Percentiles rank a stretch among this genome's conserved stretches.
Conservation (phyloP, 2,113 vertebrate genomes). For the Vulpes ferrilata region DNA sequence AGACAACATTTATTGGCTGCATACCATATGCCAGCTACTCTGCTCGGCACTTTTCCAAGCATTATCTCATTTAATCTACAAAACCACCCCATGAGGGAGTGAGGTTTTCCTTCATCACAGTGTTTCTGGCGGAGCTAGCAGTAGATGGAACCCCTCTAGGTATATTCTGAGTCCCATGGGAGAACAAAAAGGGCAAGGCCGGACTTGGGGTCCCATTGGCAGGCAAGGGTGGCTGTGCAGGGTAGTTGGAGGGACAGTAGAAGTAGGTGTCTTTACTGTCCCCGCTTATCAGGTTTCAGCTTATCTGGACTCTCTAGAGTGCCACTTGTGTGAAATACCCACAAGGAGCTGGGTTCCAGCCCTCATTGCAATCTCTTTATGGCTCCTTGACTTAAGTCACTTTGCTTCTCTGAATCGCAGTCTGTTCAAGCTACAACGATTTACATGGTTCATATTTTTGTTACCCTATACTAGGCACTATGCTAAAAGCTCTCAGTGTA, state of each 20-base stretch:
- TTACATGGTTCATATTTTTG: not conserved
- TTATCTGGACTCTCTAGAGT: not conserved
- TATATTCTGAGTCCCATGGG: not conserved
- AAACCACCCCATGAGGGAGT: not conserved
- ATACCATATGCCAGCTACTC: not conserved
- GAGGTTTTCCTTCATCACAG: not conserved
- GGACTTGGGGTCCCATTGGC: not conserved
- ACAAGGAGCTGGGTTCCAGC: not conserved
- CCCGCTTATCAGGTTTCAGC: not conserved
- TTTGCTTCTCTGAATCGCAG: not conserved
- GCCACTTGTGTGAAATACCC: not conserved
- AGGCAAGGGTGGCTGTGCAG: not conserved
- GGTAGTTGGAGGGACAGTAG: not conserved
- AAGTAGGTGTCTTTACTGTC: not conserved
- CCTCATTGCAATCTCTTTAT: not conserved
- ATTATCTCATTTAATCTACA: conserved; percentile 24
- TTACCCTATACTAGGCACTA: not conserved
- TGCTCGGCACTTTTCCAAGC: not conserved
- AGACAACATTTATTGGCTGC: not conserved
- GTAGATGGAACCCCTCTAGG: not conserved
- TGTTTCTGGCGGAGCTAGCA: not conserved
- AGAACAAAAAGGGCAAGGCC: not conserved
- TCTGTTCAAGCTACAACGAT: not conserved
- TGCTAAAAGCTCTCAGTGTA: not conserved
- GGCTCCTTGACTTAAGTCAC: not conserved